Conservation (phyloP, 2,888 invertebrate genomes). For the Pegoplata infirma region DNA sequence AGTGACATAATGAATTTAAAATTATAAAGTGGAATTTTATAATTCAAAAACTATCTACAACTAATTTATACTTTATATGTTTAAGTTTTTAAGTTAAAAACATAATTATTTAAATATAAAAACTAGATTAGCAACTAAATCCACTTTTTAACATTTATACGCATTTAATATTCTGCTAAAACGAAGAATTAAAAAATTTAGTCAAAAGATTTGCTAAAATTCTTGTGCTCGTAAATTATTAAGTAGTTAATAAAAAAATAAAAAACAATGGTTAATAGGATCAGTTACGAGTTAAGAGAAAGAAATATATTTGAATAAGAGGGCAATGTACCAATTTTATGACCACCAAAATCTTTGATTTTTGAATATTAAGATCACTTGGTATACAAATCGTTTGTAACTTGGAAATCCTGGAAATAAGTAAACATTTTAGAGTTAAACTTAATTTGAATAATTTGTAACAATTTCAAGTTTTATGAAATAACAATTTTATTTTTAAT, state of each 20-base stretch:
- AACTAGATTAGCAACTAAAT: slow-evolving; percentile 37
- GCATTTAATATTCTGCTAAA: background rate
- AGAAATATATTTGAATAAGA: background rate
- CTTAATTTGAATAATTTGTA: no score
- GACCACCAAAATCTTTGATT: no score
- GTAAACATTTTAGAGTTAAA: no score
- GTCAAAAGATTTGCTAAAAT: background rate
- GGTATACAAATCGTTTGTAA: no score
- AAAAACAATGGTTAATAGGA: no score
- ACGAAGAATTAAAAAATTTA: background rate
- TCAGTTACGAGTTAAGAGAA: background rate
- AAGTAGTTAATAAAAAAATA: background rate
- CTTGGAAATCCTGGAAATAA: no score
- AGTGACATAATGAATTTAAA: slow-evolving; percentile 17
- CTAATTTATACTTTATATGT: slow-evolving; percentile 25
- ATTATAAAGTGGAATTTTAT: slow-evolving; percentile 15
- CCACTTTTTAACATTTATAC: background rate
- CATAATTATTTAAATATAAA: slow-evolving; percentile 4
- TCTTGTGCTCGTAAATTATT: background rate
- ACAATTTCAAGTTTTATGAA: no score
- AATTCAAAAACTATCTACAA: slow-evolving; percentile 12
- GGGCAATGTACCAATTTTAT: background rate
- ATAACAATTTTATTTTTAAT: no score
- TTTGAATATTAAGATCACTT: no score
- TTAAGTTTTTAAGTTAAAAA: background rate